Percentiles rank a stretch among this genome's conserved stretches.
Conservation (phyloP, 2,113 vertebrate species). For the Petrocephalus zakoni region DNA sequence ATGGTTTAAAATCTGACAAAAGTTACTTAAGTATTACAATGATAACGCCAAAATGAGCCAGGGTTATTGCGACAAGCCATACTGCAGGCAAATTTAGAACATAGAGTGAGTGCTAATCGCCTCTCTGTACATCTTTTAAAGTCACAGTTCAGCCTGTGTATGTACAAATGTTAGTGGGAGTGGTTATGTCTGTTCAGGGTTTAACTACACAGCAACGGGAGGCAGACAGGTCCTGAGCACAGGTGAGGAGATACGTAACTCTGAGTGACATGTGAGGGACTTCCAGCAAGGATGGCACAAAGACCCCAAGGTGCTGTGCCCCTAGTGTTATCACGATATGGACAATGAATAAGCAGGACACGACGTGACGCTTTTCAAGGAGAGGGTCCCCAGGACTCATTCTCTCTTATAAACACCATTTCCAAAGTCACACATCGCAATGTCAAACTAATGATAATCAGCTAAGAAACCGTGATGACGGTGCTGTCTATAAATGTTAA, state of each 20-base stretch:
- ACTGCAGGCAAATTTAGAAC: background rate
- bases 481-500: conserved; percentile 29
- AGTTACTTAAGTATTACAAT: background rate
- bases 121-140: background rate
- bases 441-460: conserved; percentile 41
- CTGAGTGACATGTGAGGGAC: background rate
- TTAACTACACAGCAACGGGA: background rate
- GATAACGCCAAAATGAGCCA: background rate
- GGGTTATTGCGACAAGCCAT: background rate
- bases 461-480: conserved; percentile 30
- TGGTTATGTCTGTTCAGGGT: background rate
- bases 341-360: background rate
- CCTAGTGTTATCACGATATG: background rate
- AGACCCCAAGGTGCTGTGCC: background rate
- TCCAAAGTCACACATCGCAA: conserved; percentile 51
- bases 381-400: conserved; percentile 32
- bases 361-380: background rate
- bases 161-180: conserved; percentile 9
- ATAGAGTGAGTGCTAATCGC: background rate
- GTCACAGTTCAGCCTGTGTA: background rate
- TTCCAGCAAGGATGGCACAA: background rate
- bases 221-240: background rate
- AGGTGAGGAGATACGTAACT: background rate
- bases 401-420: conserved; percentile 54
- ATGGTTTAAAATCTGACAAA: background rate